These are phyloP conservation scores for Kryphioiulus occultus DNA, from an alignment of 2,888 invertebrate species.

Conservation along the genomic window DNA sequence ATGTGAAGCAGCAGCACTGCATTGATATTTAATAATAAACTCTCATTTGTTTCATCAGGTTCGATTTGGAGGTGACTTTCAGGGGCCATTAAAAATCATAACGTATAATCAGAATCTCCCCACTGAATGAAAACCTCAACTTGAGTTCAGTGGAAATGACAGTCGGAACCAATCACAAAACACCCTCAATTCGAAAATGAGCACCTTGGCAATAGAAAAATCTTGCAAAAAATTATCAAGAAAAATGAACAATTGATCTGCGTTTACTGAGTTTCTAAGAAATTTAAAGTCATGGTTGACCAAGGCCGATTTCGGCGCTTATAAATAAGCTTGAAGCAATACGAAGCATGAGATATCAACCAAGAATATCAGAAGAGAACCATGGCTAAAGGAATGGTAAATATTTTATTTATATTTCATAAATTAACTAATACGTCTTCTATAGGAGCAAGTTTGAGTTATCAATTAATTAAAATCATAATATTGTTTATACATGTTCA, in stretches of 20 bases:
- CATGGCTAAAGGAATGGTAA: constrained; percentile 21
- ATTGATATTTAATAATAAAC: too few relatives aligned
- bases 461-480: too few relatives aligned
- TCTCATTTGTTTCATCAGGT: background rate
- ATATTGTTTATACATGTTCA: too few relatives aligned
- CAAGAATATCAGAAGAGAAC: background rate
- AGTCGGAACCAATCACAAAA: background rate
- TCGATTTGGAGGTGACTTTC: background rate
- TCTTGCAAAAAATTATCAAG: background rate
- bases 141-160: background rate
- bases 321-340: background rate
- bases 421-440: too few relatives aligned
- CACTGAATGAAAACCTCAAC: background rate
- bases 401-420: background rate
- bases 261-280: background rate
- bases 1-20: too few relatives aligned
- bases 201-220: background rate
- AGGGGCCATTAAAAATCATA: background rate
- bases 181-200: background rate
- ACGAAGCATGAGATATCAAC: background rate
- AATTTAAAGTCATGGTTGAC: constrained; percentile 9
- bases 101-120: background rate
- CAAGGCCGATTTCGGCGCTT: background rate
- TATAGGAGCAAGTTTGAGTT: too few relatives aligned
- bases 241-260: background rate